A percentile compares a stretch with the other conserved stretches of the same genome.
These are phyloP conservation scores for Cromileptes altivelis DNA, from an alignment of 2,113 vertebrate species.

Conservation along the genomic window DNA sequence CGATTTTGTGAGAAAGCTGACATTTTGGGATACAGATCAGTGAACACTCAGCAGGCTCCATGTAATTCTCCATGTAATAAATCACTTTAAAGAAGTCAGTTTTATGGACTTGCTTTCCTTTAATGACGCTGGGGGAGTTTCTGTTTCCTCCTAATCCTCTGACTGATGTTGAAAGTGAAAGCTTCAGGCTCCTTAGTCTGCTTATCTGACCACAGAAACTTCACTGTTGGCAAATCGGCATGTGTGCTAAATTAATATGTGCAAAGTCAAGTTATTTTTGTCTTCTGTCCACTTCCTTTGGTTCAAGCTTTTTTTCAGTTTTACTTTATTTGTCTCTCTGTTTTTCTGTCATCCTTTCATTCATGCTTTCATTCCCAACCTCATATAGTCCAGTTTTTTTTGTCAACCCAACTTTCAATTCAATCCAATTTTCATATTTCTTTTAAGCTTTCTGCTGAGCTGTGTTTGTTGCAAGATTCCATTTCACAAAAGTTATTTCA, in stretches of 20 bases:
- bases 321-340: neutral
- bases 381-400: neutral
- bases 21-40: conserved; percentile 26
- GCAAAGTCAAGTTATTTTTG: neutral
- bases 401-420: neutral
- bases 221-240: conserved; percentile 1
- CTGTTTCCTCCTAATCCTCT: conserved; percentile 43
- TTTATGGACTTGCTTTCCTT: conserved; percentile 15
- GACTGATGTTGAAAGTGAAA: conserved; percentile 33
- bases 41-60: conserved; percentile 11
- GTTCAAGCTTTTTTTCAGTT: neutral
- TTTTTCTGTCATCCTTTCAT: neutral
- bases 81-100: conserved; percentile 35
- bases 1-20: conserved; percentile 24
- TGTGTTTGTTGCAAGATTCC: neutral
- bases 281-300: neutral
- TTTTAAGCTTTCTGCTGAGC: neutral
- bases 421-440: neutral
- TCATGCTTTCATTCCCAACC: neutral
- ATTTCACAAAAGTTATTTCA: neutral
- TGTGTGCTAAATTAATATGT: neutral
- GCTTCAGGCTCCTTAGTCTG: neutral
- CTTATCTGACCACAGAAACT: conserved; percentile 13
- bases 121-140: conserved; percentile 41
- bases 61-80: conserved; percentile 33